A percentile compares a stretch with the other conserved stretches of the same genome.
phyloP scores from a whole-genome alignment of 2,797 vertebrate genomes.

The Lepus townsendii region DNA sequence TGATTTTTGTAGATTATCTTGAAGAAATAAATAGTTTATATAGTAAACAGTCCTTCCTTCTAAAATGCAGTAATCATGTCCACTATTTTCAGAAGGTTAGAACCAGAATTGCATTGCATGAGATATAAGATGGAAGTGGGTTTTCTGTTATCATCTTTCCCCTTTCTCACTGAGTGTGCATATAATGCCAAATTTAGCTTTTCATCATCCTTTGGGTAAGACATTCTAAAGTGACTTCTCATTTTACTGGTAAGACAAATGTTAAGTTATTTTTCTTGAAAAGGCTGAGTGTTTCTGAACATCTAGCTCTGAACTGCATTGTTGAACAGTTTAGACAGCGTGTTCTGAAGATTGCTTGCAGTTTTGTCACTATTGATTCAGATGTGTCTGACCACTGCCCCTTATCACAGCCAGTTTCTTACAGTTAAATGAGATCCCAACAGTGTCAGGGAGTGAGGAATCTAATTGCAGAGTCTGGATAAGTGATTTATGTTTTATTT shows the following conservation, averaged over 20 bases:
- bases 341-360: background rate
- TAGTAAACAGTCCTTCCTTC: background rate
- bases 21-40: background rate
- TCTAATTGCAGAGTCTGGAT: background rate
- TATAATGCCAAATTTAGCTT: background rate
- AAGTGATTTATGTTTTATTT: background rate
- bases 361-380: background rate
- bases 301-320: background rate
- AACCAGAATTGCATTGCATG: background rate
- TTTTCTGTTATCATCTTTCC: background rate
- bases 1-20: conserved; percentile 27
- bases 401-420: background rate
- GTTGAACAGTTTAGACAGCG: background rate
- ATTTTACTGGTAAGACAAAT: background rate
- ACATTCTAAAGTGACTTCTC: background rate
- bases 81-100: background rate
- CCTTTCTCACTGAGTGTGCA: background rate
- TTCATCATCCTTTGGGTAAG: background rate
- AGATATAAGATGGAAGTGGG: background rate
- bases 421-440: background rate
- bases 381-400: background rate
- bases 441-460: background rate
- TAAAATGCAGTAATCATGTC: background rate
- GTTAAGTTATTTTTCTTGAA: background rate
- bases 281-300: background rate